A percentile compares a stretch with the other conserved stretches of the same genome.
Evolutionary conservation across 2,888 invertebrate genomes (phyloP).

Genomic region (Clostera curtula): DNA sequence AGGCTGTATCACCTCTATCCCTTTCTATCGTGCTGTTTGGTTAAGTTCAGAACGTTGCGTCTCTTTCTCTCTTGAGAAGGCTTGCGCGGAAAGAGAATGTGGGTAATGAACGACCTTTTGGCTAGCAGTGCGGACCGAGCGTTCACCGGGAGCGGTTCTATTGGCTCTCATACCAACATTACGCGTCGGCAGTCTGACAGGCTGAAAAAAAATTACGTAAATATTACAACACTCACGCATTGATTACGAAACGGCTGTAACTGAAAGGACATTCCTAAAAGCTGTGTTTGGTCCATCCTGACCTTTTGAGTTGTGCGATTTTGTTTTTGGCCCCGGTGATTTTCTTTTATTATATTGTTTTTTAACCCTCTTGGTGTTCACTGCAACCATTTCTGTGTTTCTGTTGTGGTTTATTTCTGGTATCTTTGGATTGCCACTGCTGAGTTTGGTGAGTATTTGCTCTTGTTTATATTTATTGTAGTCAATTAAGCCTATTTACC

Average conservation of each 20-base stretch:
- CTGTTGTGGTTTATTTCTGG: slow-evolving; percentile 55
- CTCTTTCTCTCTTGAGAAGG: slow-evolving; percentile 65
- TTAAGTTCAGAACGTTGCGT: slow-evolving; percentile 32
- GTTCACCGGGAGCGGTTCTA: slow-evolving; percentile 57
- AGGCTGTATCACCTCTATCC: slow-evolving; percentile 48
- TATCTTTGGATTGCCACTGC: slow-evolving; percentile 61
- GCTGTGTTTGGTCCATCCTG: slow-evolving; percentile 33
- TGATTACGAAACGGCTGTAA: slow-evolving; percentile 60
- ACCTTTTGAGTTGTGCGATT: slow-evolving; percentile 55
- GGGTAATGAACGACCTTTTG: slow-evolving; percentile 74
- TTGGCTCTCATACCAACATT: slow-evolving; percentile 30
- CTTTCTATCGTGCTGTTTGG: slow-evolving; percentile 28
- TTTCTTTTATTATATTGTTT: slow-evolving; percentile 62
- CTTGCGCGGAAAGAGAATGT: slow-evolving; percentile 76
- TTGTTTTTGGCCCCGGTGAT: slow-evolving; percentile 63
- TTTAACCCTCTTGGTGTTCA: slow-evolving; percentile 49
- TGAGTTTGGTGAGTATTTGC: slow-evolving; percentile 47
- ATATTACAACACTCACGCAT: slow-evolving; percentile 69
- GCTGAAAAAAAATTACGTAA: slow-evolving; percentile 72
- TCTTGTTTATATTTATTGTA: slow-evolving; percentile 8
- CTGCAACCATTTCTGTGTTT: slow-evolving; percentile 51
- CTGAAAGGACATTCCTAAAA: slow-evolving; percentile 28
- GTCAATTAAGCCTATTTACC: slow-evolving; percentile 1
- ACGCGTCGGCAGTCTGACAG: slow-evolving; percentile 53
- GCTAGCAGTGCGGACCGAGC: slow-evolving; percentile 72